Conservation (phyloP, 2,888 invertebrate genomes). For the Erynnis tages region DNA sequence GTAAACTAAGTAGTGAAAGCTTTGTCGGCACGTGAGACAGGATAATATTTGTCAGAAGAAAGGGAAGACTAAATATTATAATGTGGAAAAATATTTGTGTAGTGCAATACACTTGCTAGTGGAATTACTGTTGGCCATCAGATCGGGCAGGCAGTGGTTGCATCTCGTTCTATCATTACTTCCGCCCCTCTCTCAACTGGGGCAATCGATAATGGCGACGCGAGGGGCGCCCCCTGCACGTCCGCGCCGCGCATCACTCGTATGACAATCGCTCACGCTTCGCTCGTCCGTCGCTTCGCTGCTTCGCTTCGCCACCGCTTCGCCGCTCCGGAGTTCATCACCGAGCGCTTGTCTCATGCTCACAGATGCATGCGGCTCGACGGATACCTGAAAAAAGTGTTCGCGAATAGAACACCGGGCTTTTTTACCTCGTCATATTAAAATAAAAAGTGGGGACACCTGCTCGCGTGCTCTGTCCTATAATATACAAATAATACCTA, state of each 20-base stretch:
- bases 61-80: conserved; percentile 70
- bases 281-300: conserved; percentile 42
- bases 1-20: neutral
- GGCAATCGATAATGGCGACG: conserved; percentile 83
- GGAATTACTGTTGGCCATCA: conserved; percentile 58
- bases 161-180: conserved; percentile 79
- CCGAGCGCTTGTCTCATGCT: conserved; percentile 26
- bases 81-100: conserved; percentile 69
- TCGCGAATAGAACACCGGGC: neutral
- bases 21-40: conserved; percentile 36
- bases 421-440: neutral
- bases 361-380: conserved; percentile 5
- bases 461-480: too few species aligned
- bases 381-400: neutral
- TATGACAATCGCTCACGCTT: conserved; percentile 73
- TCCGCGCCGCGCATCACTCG: conserved; percentile 71
- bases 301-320: conserved; percentile 44
- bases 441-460: neutral
- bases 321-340: conserved; percentile 20
- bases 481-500: too few species aligned
- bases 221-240: conserved; percentile 46
- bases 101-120: conserved; percentile 69
- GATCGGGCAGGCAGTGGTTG: conserved; percentile 73
- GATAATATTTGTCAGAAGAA: conserved; percentile 53
- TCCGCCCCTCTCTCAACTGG: conserved; percentile 83